Evolutionary conservation across 2,113 vertebrate genomes (phyloP).

Genomic region (Myrmophylax atrothorax): DNA sequence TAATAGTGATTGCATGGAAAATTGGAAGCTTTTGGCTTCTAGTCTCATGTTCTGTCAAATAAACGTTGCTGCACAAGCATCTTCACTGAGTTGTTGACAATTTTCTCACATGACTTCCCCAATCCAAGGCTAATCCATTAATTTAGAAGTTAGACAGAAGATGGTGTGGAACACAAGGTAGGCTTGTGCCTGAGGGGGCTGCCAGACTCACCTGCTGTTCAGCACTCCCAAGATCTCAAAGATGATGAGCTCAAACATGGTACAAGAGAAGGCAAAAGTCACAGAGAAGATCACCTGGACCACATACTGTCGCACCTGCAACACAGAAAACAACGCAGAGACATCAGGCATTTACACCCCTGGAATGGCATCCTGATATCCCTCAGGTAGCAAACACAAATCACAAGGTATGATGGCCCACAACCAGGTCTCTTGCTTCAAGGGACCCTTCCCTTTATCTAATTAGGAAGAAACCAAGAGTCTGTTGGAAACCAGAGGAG

Average conservation of each 20-base stretch:
- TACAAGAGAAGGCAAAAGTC: conserved; percentile 98
- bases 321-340: conserved; percentile 2
- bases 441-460: neutral
- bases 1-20: neutral
- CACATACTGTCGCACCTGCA: conserved; percentile 91
- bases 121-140: neutral
- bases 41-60: neutral
- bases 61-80: neutral
- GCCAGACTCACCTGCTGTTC: conserved; percentile 86
- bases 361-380: neutral
- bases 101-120: neutral
- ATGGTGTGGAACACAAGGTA: neutral
- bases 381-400: neutral
- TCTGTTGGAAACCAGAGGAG: neutral
- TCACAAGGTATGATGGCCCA: neutral
- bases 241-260: conserved; percentile 99
- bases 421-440: neutral
- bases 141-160: neutral
- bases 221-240: conserved; percentile 97
- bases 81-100: neutral
- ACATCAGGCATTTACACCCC: neutral
- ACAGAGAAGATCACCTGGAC: conserved; percentile 98
- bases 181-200: neutral
- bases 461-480: neutral
- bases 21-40: neutral